Evolutionary conservation across 2,888 invertebrate species (phyloP).

Genomic region (Plebejus melissa): DNA sequence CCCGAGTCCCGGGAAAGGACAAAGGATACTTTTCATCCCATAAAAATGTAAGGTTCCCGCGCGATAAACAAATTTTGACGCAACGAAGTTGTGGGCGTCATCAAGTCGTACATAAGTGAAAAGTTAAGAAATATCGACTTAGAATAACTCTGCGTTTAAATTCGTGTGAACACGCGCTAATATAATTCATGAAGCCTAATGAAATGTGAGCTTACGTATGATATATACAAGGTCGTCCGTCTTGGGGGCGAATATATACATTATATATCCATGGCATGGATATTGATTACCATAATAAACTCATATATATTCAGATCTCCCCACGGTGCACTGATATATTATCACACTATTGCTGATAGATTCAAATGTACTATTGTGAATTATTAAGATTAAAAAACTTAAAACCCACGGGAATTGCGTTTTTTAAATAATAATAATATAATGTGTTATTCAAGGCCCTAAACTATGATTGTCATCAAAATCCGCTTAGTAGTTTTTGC

Average conservation of each 20-base stretch:
- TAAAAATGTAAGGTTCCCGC: no score
- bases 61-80: no score
- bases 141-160: neutral
- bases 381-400: neutral
- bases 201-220: slow-evolving; percentile 13
- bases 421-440: neutral
- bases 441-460: neutral
- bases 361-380: neutral
- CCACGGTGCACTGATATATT: slow-evolving; percentile 35
- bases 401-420: neutral
- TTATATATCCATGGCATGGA: slow-evolving; percentile 65
- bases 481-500: neutral
- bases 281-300: slow-evolving; percentile 67
- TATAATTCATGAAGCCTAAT: slow-evolving; percentile 19
- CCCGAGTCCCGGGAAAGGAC: no score
- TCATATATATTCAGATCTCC: slow-evolving; percentile 64
- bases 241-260: slow-evolving; percentile 45
- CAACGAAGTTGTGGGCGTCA: no score
- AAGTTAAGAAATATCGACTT: neutral
- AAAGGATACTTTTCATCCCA: no score
- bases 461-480: neutral
- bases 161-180: slow-evolving; percentile 1
- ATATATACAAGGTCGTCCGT: slow-evolving; percentile 9
- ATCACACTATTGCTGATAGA: neutral
- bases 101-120: neutral